phyloP scores from a whole-genome alignment of 2,797 vertebrate species.

The Hafferia zeledoni region DNA sequence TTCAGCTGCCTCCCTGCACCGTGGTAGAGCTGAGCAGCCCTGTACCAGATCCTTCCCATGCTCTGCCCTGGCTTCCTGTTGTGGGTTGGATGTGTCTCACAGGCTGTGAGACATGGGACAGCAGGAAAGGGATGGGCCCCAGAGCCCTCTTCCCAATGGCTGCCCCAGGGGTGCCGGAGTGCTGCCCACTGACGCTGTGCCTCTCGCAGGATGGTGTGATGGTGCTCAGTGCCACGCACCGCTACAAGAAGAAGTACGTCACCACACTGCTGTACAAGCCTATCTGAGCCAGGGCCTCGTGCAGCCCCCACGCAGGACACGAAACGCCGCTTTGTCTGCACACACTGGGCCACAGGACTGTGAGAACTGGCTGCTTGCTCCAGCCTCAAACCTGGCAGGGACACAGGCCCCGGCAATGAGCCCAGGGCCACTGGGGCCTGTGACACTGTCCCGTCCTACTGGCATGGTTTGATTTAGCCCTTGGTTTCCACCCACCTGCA shows the following conservation, averaged over 20 bases:
- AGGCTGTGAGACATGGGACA: not conserved
- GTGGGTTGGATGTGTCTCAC: accelerated
- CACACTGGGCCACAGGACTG: not conserved
- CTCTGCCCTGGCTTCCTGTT: not conserved
- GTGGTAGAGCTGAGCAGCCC: not conserved
- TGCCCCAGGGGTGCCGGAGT: accelerated
- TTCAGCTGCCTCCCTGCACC: not conserved
- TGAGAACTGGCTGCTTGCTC: not conserved
- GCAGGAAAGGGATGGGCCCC: not conserved
- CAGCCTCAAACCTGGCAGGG: not conserved
- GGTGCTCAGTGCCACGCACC: conserved; percentile 95
- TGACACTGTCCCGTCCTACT: not conserved
- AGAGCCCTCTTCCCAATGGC: not conserved
- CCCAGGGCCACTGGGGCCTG: not conserved
- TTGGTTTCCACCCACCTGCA: not conserved
- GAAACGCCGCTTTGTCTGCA: conserved; percentile 24
- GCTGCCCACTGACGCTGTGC: not conserved
- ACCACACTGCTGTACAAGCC: conserved; percentile 94
- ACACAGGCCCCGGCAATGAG: not conserved
- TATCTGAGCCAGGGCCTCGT: conserved; percentile 78
- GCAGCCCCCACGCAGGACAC: not conserved
- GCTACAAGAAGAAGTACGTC: conserved; percentile 98
- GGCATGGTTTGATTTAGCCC: conserved; percentile 39
- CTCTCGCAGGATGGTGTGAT: conserved; percentile 89
- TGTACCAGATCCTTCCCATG: not conserved